Conservation (phyloP, 2,113 vertebrate genomes). For the Anoplopoma fimbria region DNA sequence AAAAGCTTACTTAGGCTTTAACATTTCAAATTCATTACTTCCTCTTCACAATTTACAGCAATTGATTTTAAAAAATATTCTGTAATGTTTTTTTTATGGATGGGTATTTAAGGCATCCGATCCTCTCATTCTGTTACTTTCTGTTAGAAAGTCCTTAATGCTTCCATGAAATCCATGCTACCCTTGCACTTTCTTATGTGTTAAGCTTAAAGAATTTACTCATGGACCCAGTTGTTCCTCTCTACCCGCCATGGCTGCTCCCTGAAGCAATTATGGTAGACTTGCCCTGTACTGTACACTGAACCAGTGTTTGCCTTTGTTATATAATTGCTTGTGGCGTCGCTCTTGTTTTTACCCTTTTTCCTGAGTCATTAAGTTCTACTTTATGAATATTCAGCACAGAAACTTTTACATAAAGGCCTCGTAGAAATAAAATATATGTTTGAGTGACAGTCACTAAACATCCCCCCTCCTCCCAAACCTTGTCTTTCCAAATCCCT, state of each 20-base stretch:
- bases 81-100: background rate
- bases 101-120: background rate
- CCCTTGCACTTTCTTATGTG: slow-evolving; percentile 16
- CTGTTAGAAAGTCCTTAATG: background rate
- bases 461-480: slow-evolving; percentile 37
- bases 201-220: slow-evolving; percentile 18
- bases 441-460: slow-evolving; percentile 77
- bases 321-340: slow-evolving; percentile 33
- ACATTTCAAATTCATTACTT: background rate
- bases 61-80: background rate
- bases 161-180: background rate
- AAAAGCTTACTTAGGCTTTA: background rate
- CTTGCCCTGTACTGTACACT: background rate
- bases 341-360: slow-evolving; percentile 22
- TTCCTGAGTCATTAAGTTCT: slow-evolving; percentile 7
- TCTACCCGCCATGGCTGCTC: slow-evolving; percentile 2
- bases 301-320: slow-evolving; percentile 40
- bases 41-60: background rate
- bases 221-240: background rate
- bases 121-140: background rate
- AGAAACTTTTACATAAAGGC: slow-evolving; percentile 55
- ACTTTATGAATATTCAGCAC: slow-evolving; percentile 60
- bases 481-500: slow-evolving; percentile 74
- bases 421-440: slow-evolving; percentile 56
- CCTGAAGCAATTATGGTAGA: slow-evolving; percentile 28